phyloP scores from a whole-genome alignment of 2,888 invertebrate genomes.

The Cyclophora punctaria region DNA sequence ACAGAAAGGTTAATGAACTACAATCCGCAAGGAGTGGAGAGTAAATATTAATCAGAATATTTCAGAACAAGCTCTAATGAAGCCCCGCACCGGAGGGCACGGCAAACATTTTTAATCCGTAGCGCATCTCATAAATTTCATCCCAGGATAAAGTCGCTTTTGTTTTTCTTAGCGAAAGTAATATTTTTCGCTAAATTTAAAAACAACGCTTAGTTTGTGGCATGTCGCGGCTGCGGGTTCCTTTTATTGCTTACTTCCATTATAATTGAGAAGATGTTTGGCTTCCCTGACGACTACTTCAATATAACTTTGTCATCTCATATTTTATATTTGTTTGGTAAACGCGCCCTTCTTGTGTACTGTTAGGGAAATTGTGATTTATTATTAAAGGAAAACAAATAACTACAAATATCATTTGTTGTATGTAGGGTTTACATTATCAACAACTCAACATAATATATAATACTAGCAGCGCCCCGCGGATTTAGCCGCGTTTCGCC shows the following conservation, averaged over 20 bases:
- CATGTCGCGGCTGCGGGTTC: slow-evolving; percentile 29
- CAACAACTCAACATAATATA: no score
- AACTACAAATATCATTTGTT: no score
- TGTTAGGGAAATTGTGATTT: no score
- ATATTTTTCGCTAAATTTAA: slow-evolving; percentile 61
- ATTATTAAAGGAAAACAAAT: no score
- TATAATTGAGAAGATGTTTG: slow-evolving; percentile 33
- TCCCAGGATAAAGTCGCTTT: slow-evolving; percentile 58
- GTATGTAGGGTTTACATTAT: no score
- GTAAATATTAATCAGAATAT: slow-evolving; percentile 70
- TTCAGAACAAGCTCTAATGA: slow-evolving; percentile 62
- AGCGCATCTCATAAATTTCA: slow-evolving; percentile 71
- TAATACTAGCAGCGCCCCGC: no score
- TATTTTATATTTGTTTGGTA: no score
- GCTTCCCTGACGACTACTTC: slow-evolving; percentile 6
- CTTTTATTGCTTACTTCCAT: slow-evolving; percentile 38
- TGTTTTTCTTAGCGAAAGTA: slow-evolving; percentile 61
- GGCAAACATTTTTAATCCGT: slow-evolving; percentile 71
- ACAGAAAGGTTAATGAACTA: slow-evolving; percentile 52
- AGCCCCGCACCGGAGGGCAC: slow-evolving; percentile 59
- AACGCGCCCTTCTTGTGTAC: no score
- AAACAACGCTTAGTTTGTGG: slow-evolving; percentile 38
- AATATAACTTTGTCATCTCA: no score
- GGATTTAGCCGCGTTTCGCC: no score
- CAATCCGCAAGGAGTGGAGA: slow-evolving; percentile 58